Evolutionary conservation across 2,797 vertebrate genomes (phyloP), one percentile per base, ranked within the genome.

Genomic region (Lithobates pipiens): DNA sequence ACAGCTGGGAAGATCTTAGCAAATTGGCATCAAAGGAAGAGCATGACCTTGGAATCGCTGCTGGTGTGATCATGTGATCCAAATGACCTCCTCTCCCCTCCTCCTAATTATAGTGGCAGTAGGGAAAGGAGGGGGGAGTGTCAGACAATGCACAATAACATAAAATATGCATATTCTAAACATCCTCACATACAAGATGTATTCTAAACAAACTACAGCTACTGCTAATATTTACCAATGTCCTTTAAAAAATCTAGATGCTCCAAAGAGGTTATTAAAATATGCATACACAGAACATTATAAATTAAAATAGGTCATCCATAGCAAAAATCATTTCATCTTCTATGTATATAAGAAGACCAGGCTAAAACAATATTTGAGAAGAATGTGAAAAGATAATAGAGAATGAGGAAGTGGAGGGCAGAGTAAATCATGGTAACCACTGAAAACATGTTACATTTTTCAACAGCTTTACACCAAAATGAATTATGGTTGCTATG

Each of bases 11-110:
- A 77, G 65, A 50, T 67, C 39, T 34, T 21, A 9, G 46, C 8
- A 72, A 67, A 44, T 15, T 63, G 63, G 36, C 54, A 61, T 79
- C 8, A 77, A 46, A 23, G 25, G 36, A 63, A 2, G 21, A 74
- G 23, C 27, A 25, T 79, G 83, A 85, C 83, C 83, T 85, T 85
- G 83, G 76, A 67, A 79, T 68, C 7, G 44, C 46, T 42, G 18
- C 11, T 23, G 18, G 29, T 18, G 23, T 25, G 42, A 36, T 70
- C 42, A n/a, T n/a, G 18, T 74, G 27, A 77, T 50, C 1, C 9
- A n/a, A 65, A 23, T 65, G n/a, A 65, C 61, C 61, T 11, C 61
- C 34, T 36, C 57, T n/a, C 57, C 57, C 57, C 57, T 10, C 57
- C 13, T 54, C 50, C 3, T 54, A 54, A 54, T 54, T 54, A 54